These are phyloP conservation scores for Eudemis profundana DNA, from an alignment of 2,888 invertebrate genomes.

Conservation along the genomic window DNA sequence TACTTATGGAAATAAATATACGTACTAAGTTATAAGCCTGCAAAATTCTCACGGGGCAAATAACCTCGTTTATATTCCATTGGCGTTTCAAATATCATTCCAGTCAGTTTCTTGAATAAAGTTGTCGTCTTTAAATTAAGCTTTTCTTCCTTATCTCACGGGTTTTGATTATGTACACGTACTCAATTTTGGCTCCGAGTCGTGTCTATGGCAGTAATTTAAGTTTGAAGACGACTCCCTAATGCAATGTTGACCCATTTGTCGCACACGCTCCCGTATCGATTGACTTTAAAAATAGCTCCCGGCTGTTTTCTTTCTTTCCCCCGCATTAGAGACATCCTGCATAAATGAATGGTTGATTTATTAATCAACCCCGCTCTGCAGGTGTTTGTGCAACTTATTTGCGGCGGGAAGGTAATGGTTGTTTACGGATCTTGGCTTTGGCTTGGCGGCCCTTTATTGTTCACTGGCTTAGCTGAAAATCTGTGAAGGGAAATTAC, in stretches of 20 bases:
- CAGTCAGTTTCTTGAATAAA: neutral
- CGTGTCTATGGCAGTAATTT: constrained; percentile 13
- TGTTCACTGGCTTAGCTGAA: constrained; percentile 5
- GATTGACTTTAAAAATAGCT: constrained; percentile 48
- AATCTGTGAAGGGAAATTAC: neutral
- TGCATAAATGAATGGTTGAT: constrained; percentile 81
- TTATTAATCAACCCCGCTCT: constrained; percentile 70
- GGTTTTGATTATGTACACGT: constrained; percentile 3
- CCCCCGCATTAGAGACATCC: constrained; percentile 59
- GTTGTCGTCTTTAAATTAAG: neutral
- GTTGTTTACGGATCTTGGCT: constrained; percentile 36
- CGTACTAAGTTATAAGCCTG: no score
- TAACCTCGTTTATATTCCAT: no score
- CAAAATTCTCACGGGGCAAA: no score
- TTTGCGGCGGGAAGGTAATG: constrained; percentile 36
- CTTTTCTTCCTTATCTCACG: neutral
- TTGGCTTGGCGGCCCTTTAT: constrained; percentile 8
- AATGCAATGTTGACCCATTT: constrained; percentile 38
- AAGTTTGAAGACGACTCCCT: constrained; percentile 9
- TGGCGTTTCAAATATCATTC: no score
- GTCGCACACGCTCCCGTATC: constrained; percentile 41
- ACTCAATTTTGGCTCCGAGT: neutral
- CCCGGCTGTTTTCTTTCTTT: constrained; percentile 46
- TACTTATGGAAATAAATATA: no score
- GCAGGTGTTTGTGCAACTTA: constrained; percentile 41